phyloP scores from a whole-genome alignment of 2,113 vertebrate species.

The Saccopteryx leptura region DNA sequence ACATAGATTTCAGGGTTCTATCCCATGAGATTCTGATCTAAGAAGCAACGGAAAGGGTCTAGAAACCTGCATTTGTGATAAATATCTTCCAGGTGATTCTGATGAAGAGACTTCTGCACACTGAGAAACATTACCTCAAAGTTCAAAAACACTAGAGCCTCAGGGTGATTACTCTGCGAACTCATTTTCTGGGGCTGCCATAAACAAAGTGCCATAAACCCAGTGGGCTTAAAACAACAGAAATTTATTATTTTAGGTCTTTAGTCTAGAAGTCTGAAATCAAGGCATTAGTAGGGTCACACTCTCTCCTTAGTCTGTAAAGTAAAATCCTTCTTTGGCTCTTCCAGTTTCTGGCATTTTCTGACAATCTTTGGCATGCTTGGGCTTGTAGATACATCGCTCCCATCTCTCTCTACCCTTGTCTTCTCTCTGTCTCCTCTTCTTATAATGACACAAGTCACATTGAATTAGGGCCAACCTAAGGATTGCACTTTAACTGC shows the following conservation, averaged over 20 bases:
- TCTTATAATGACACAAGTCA: slow-evolving; percentile 1
- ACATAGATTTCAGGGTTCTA: slow-evolving; percentile 47
- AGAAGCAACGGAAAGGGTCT: not conserved
- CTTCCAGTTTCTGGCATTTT: slow-evolving; percentile 25
- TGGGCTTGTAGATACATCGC: not conserved
- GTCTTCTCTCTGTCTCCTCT: slow-evolving; percentile 41
- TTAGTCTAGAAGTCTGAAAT: slow-evolving; percentile 33
- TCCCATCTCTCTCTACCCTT: slow-evolving; percentile 52
- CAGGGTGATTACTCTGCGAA: slow-evolving; percentile 26
- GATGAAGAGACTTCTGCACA: not conserved
- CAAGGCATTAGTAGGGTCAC: not conserved
- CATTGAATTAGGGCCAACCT: slow-evolving; percentile 42
- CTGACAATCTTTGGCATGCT: not conserved
- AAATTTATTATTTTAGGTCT: slow-evolving; percentile 57
- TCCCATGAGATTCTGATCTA: slow-evolving; percentile 25
- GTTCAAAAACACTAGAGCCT: slow-evolving; percentile 44
- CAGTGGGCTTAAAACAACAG: slow-evolving; percentile 20
- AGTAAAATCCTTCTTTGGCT: not conserved
- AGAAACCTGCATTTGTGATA: slow-evolving; percentile 50
- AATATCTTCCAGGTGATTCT: slow-evolving; percentile 5
- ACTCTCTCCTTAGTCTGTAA: not conserved
- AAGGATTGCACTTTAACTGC: slow-evolving; percentile 56
- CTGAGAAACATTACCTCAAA: slow-evolving; percentile 54
- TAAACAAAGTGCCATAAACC: slow-evolving; percentile 51
- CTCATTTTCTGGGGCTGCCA: slow-evolving; percentile 54